phyloP scores from a whole-genome alignment of 2,797 vertebrate species.

The Sebastes diaconus region DNA sequence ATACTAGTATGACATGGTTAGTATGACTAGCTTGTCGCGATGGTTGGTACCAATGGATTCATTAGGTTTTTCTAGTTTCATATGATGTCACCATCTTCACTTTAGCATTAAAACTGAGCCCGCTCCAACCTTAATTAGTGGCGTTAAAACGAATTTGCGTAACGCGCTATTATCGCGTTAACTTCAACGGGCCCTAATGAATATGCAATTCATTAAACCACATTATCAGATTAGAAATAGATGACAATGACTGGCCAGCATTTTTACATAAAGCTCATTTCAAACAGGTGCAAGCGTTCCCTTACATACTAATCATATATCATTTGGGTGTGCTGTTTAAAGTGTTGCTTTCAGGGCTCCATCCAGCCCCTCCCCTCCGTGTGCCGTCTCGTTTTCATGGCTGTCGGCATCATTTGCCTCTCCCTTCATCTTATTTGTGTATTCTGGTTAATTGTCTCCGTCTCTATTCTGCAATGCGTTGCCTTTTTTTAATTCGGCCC shows the following conservation, averaged over 20 bases:
- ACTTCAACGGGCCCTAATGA: not conserved
- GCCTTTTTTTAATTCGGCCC: constrained; percentile 11
- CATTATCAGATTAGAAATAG: not conserved
- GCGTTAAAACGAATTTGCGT: too few relatives aligned
- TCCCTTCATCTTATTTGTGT: constrained; percentile 18
- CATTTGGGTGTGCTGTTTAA: not conserved
- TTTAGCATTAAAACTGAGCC: too few relatives aligned
- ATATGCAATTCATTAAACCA: not conserved
- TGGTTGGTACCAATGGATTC: too few relatives aligned
- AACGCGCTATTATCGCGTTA: too few relatives aligned
- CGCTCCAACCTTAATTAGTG: too few relatives aligned
- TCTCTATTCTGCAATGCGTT: constrained; percentile 28
- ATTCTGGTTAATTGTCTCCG: constrained; percentile 34
- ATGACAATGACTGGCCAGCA: not conserved
- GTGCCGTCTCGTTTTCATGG: not conserved
- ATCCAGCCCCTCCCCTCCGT: not conserved
- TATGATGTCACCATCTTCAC: too few relatives aligned
- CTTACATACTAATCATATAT: not conserved
- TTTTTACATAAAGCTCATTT: not conserved
- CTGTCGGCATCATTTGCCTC: not conserved
- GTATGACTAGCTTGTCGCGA: too few relatives aligned
- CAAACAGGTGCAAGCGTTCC: not conserved
- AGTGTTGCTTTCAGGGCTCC: not conserved
- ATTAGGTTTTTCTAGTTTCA: too few relatives aligned
- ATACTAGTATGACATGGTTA: too few relatives aligned